A percentile compares a stretch with the other conserved stretches of the same genome.
These are phyloP conservation scores for Lasius platythorax DNA, from an alignment of 2,888 invertebrate genomes.

Conservation along the genomic window DNA sequence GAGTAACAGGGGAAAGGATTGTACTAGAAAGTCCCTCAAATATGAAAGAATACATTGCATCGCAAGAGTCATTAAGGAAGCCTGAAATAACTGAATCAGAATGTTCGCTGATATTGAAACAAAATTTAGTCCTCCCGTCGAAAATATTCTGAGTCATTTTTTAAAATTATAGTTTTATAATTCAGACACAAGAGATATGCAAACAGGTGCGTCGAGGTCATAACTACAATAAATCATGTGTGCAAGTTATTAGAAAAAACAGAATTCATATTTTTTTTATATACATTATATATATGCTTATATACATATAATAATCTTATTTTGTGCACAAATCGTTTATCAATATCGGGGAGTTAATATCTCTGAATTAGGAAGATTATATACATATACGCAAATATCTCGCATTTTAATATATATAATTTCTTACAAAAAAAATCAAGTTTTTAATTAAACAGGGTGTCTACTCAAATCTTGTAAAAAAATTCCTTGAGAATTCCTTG, in stretches of 20 bases:
- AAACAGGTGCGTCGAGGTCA: neutral
- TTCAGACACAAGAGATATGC: neutral
- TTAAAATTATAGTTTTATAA: neutral
- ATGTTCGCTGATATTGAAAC: slow-evolving; percentile 66
- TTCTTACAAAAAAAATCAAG: neutral
- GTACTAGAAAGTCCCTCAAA: slow-evolving; percentile 63
- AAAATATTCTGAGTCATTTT: slow-evolving; percentile 58
- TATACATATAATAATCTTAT: slow-evolving; percentile 24
- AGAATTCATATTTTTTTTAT: slow-evolving; percentile 58
- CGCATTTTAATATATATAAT: neutral
- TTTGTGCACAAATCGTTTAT: neutral
- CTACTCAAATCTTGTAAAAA: too few species aligned
- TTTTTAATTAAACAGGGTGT: neutral
- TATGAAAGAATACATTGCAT: slow-evolving; percentile 52
- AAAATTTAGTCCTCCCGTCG: slow-evolving; percentile 61
- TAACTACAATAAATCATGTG: neutral
- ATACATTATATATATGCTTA: too few species aligned
- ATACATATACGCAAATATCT: neutral
- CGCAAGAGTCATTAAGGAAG: slow-evolving; percentile 64
- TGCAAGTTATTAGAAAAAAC: slow-evolving; percentile 72
- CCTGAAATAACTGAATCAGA: slow-evolving; percentile 64
- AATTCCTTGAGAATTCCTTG: too few species aligned
- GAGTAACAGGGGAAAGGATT: slow-evolving; percentile 71
- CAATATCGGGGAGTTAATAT: neutral
- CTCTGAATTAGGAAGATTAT: neutral